Evolutionary conservation across 2,888 invertebrate species (phyloP).

Genomic region (Scrobipalpa atriplicella): DNA sequence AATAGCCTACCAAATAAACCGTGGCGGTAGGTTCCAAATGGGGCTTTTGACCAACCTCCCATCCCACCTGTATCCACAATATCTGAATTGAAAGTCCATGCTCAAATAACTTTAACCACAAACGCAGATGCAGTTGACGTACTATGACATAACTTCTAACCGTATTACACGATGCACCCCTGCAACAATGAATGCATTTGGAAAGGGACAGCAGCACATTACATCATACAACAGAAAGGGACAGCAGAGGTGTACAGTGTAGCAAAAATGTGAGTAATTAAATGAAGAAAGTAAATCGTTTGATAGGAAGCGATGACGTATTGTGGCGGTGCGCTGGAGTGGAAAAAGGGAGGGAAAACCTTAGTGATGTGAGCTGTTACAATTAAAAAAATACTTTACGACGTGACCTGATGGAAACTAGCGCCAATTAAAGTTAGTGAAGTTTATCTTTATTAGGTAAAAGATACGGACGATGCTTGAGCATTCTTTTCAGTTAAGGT

Average conservation of each 20-base stretch:
- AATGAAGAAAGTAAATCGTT: slow-evolving; percentile 43
- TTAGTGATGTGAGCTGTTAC: neutral
- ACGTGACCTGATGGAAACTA: neutral
- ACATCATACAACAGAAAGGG: slow-evolving; percentile 37
- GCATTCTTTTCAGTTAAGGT: no score
- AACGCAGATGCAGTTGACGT: neutral
- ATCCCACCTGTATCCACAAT: no score
- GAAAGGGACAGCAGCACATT: slow-evolving; percentile 44
- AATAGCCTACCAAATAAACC: no score
- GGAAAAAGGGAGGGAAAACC: neutral
- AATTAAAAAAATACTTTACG: neutral
- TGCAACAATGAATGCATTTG: slow-evolving; percentile 50
- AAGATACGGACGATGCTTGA: no score
- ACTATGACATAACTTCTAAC: neutral
- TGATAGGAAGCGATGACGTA: slow-evolving; percentile 18
- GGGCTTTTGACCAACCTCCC: no score
- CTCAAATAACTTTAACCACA: no score
- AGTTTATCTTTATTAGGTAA: no score
- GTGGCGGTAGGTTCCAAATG: no score
- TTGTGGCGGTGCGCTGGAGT: neutral
- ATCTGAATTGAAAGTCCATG: no score
- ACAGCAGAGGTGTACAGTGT: slow-evolving; percentile 42
- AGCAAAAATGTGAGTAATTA: slow-evolving; percentile 46
- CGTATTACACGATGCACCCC: slow-evolving; percentile 15
- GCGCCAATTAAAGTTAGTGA: no score